Evolutionary conservation across 2,113 vertebrate species (phyloP), one percentile per base, ranked within the genome.

Genomic region (Phylloscopus trochilus): DNA sequence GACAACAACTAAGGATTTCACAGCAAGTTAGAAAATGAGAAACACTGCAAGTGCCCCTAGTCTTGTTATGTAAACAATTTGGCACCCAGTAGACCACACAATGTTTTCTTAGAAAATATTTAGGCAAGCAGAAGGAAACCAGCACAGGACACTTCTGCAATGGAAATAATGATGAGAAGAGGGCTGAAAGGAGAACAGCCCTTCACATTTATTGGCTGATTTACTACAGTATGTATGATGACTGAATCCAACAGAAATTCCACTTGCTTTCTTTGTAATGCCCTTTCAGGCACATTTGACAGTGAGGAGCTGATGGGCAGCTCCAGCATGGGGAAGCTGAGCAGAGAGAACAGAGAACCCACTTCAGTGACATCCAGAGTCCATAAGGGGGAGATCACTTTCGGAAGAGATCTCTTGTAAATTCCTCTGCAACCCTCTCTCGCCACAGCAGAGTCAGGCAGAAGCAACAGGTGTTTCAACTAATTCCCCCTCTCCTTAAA

Each of bases 71-170:
- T 55, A 81, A 89, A 52, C 53, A 20, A 68, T 21, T 35, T 17
- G 26, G 63, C 37, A 91, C 10, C 15, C 39, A 41, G 43, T 2
- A 60, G 35, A 76, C 16, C 13, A 66, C 20, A 41, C 5, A 58
- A 35, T 66, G 35, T 67, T 87, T 85, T 63, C 72, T 87, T 43
- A 73, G 37, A 82, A 92, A 89, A 89, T 35, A 89, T 44, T 72
- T n/a, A 73, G 27, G 74, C 41, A 85, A 85, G 51, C 18, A 62
- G 30, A 79, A 91, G 84, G 23, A 95, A 92, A 79, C 7, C 49
- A 62, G 53, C 58, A 59, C 33, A 46, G 0, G 8, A 8, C 21
- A 43, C 9, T 53, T 58, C 58, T 19, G 59, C 21, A 81, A 72
- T 39, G 44, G 31, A 84, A 90, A 77, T 11, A 68, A 64, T 3